phyloP scores from a whole-genome alignment of 2,113 vertebrate genomes.

The Brachyhypopomus gauderio region DNA sequence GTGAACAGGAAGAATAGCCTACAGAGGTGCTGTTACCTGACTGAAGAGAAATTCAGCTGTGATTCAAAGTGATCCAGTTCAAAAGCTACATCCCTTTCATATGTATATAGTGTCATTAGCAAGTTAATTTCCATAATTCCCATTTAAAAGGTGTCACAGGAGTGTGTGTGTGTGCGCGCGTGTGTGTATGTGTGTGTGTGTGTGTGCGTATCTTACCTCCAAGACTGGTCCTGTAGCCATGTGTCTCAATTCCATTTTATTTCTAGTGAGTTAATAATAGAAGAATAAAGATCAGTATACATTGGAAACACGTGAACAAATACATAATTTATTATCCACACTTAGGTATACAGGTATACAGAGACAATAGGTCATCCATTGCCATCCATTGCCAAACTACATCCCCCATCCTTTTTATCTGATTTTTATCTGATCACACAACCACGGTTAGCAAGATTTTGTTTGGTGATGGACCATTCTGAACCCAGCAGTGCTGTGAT shows the following conservation, averaged over 20 bases:
- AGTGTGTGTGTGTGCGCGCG: not conserved
- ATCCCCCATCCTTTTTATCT: too few species aligned
- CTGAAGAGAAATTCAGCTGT: not conserved
- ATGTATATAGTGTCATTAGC: not conserved
- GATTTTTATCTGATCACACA: too few species aligned
- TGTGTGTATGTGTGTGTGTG: too few species aligned
- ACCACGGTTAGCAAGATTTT: too few species aligned
- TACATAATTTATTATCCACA: too few species aligned
- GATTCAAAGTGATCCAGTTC: not conserved
- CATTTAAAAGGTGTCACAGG: not conserved
- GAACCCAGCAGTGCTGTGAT: too few species aligned
- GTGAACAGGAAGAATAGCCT: slow-evolving; percentile 32
- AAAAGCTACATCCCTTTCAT: not conserved
- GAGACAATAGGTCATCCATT: too few species aligned
- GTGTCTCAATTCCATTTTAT: slow-evolving; percentile 79
- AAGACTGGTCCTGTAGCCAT: slow-evolving; percentile 76
- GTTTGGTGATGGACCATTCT: too few species aligned
- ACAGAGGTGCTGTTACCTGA: not conserved
- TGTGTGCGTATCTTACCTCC: slow-evolving; percentile 49
- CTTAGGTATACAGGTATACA: too few species aligned
- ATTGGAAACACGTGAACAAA: not conserved
- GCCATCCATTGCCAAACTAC: too few species aligned
- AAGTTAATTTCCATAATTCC: slow-evolving; percentile 13
- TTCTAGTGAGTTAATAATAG: slow-evolving; percentile 69
- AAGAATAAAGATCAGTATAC: not conserved